Evolutionary conservation across 2,888 invertebrate species (phyloP), one percentile per base, ranked within the genome.

Genomic region (Agrotis puta): DNA sequence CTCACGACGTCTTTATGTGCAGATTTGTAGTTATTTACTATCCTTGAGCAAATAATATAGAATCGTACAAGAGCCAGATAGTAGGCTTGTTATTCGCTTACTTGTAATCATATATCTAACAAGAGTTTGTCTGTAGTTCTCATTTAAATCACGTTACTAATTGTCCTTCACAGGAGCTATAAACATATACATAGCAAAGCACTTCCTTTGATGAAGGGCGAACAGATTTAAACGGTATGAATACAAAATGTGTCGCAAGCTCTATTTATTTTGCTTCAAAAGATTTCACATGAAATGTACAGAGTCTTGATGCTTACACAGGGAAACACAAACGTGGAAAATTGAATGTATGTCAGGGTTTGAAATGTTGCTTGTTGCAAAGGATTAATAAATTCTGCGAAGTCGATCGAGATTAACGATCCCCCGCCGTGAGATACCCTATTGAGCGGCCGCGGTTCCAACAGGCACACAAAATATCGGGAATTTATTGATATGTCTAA

Each of bases 181-280:
- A 53, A 43, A 67, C 62, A 58, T 54, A n/a, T 51, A 59, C 53
- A 48, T 45, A 76, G 51, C 65, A 22, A 54, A 72, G 56, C 62
- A 72, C 54, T 82, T 77, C 53, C 53, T 79, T 78, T 73, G 68
- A 81, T 67, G 82, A 78, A 72, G 54, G 48, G 58, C 62, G 72
- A 72, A 72, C 64, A 79, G 73, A 72, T 78, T 77, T 72, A 77
- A 67, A 65, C 24, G 54, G 72, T 57, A 70, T 77, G 70, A 70
- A 65, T 54, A 79, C 64, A 69, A 78, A 78, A 70, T 50, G 63
- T 70, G 79, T 79, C 64, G 48, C 62, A 48, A 27, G 62, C 54
- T 82, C 68, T 72, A 77, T 80, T 75, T 75, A 80, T 81, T 77
- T 71, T 65, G 64, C 82, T 81, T 76, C 63, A 81, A 66, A 78